Evolutionary conservation across 2,888 invertebrate species (phyloP).

Genomic region (Cacoxenus indagator): DNA sequence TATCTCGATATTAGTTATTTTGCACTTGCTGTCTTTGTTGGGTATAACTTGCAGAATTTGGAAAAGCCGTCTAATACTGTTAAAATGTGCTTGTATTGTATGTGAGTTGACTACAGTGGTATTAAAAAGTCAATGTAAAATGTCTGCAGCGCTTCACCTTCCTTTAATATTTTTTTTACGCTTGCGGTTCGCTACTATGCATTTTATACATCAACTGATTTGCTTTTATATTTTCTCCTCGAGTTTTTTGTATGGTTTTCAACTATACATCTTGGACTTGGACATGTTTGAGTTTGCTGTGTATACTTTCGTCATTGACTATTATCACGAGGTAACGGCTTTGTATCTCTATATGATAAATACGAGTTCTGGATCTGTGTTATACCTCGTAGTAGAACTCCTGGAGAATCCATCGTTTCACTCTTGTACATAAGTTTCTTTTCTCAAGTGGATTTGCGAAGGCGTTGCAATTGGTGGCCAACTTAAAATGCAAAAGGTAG

Average conservation of each 20-base stretch:
- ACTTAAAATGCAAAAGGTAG: slow-evolving; percentile 45
- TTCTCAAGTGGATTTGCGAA: slow-evolving; percentile 47
- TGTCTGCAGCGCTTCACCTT: slow-evolving; percentile 9
- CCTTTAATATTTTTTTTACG: slow-evolving; percentile 11
- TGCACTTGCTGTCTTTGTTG: slow-evolving; percentile 19
- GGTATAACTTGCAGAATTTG: slow-evolving; percentile 24
- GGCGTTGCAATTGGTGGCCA: slow-evolving; percentile 30
- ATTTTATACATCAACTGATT: slow-evolving; percentile 5
- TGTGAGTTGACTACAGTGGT: slow-evolving; percentile 20
- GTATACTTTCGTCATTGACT: slow-evolving; percentile 19
- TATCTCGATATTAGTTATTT: not conserved
- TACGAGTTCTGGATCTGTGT: slow-evolving; percentile 35
- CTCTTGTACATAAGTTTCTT: slow-evolving; percentile 42
- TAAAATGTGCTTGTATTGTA: slow-evolving; percentile 22
- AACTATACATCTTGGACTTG: too few relatives aligned
- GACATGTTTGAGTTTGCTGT: too few relatives aligned
- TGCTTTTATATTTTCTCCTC: slow-evolving; percentile 9
- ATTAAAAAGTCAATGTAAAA: slow-evolving; percentile 20
- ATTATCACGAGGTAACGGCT: not conserved
- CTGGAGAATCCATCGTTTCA: slow-evolving; percentile 36
- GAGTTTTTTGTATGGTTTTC: not conserved
- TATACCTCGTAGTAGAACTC: slow-evolving; percentile 43
- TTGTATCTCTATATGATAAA: slow-evolving; percentile 20
- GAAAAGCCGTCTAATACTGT: slow-evolving; percentile 19
- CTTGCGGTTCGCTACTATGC: slow-evolving; percentile 5